Percentiles rank a stretch among this genome's conserved stretches.
phyloP scores from a whole-genome alignment of 2,888 invertebrate species.

The Parthenolecanium corni region DNA sequence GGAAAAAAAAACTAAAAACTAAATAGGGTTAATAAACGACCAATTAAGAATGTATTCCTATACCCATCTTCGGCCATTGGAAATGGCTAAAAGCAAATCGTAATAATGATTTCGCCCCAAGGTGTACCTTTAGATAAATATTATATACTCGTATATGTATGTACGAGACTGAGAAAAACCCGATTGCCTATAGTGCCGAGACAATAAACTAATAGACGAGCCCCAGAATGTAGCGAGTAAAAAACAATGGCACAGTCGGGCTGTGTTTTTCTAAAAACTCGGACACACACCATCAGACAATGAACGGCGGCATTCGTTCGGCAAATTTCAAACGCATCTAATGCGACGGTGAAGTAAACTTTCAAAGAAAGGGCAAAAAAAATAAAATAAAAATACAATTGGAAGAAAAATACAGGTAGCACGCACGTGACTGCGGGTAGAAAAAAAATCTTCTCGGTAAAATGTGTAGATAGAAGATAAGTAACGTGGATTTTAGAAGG shows the following conservation, averaged over 20 bases:
- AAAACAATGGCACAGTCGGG: slow-evolving; percentile 18
- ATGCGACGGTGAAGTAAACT: slow-evolving; percentile 11
- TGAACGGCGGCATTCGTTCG: slow-evolving; percentile 17
- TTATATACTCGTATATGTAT: no score
- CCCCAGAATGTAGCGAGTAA: neutral
- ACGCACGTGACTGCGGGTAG: slow-evolving; percentile 20
- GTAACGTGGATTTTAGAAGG: neutral
- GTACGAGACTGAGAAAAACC: neutral
- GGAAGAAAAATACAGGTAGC: slow-evolving; percentile 25
- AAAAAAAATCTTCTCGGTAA: neutral
- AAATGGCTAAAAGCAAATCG: slow-evolving; percentile 18
- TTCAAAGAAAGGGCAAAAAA: no score
- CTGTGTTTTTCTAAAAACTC: slow-evolving; percentile 19
- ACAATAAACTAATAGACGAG: slow-evolving; percentile 26
- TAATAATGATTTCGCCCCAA: slow-evolving; percentile 23
- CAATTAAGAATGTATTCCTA: slow-evolving; percentile 4
- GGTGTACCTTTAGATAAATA: neutral
- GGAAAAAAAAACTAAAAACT: neutral
- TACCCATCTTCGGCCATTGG: slow-evolving; percentile 15
- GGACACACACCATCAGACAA: slow-evolving; percentile 20
- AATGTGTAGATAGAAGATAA: neutral
- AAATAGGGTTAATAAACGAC: neutral
- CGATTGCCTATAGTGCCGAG: slow-evolving; percentile 12
- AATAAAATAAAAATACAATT: neutral
- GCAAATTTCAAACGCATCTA: slow-evolving; percentile 20